A percentile compares a stretch with the other conserved stretches of the same genome.
These are phyloP conservation scores for Steinernema hermaphroditum DNA, from an alignment of 2,888 invertebrate genomes.

Conservation along the genomic window DNA sequence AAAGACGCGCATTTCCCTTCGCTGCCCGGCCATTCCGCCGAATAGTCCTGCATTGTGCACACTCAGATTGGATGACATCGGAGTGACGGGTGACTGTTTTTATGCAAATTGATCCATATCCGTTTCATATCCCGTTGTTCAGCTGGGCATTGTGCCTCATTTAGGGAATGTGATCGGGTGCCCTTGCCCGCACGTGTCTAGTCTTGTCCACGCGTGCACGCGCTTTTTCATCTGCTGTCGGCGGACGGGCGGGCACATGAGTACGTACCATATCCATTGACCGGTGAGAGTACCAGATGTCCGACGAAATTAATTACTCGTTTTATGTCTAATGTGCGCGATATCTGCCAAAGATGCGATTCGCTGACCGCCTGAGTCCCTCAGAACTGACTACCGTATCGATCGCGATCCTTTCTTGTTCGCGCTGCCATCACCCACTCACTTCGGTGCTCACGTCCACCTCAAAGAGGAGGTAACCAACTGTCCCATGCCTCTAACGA, in stretches of 20 bases:
- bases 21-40: background rate
- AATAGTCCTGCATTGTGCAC: too few species aligned
- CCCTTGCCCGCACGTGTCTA: slow-evolving; percentile 7
- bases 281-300: slow-evolving; percentile 30
- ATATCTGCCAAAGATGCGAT: slow-evolving; percentile 14
- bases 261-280: background rate
- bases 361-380: background rate
- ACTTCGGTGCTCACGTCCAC: background rate
- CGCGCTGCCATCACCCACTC: background rate
- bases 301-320: slow-evolving; percentile 29
- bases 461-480: background rate
- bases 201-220: slow-evolving; percentile 4
- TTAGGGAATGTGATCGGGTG: slow-evolving; percentile 18
- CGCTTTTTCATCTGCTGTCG: slow-evolving; percentile 15
- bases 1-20: background rate
- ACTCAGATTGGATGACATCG: background rate
- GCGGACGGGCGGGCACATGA: slow-evolving; percentile 8
- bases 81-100: background rate
- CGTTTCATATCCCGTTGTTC: background rate
- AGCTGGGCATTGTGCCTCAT: slow-evolving; percentile 3
- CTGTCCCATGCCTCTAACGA: slow-evolving; percentile 22
- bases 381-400: slow-evolving; percentile 2
- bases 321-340: slow-evolving; percentile 29
- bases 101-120: slow-evolving; percentile 14
- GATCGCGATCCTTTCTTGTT: slow-evolving; percentile 8